Evolutionary conservation across 2,113 vertebrate species (phyloP).

Genomic region (Myotis brandtii): DNA sequence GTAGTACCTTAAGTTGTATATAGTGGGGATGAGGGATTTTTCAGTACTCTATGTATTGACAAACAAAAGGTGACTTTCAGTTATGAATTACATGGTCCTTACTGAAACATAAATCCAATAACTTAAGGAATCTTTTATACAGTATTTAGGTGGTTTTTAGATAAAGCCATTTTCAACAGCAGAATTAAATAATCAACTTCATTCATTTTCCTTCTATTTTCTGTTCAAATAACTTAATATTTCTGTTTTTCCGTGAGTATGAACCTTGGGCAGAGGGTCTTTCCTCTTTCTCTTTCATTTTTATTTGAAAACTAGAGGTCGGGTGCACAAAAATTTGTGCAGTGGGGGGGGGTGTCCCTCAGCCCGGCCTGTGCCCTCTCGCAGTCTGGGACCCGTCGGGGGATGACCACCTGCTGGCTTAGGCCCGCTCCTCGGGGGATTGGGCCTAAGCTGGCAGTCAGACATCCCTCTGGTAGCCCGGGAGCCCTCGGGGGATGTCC

Average conservation of each 20-base stretch:
- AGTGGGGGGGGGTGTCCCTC: no score
- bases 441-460: no score
- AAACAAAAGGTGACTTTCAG: slow-evolving; percentile 96
- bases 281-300: slow-evolving; percentile 97
- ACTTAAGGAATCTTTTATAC: slow-evolving; percentile 95
- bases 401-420: no score
- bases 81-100: slow-evolving; percentile 95
- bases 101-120: slow-evolving; percentile 96
- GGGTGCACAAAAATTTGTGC: no score
- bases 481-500: no score
- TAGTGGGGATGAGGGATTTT: slow-evolving; percentile 95
- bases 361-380: no score
- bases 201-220: slow-evolving; percentile 98
- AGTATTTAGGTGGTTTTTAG: slow-evolving; percentile 94
- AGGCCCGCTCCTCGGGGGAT: no score
- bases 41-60: slow-evolving; percentile 96
- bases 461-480: no score
- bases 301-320: slow-evolving; percentile 90
- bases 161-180: slow-evolving; percentile 97
- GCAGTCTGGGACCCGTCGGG: no score
- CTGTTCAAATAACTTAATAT: slow-evolving; percentile 94
- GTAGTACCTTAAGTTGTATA: slow-evolving; percentile 95
- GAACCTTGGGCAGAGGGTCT: slow-evolving; percentile 95
- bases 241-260: slow-evolving; percentile 95
- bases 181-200: slow-evolving; percentile 97